Percentiles rank a stretch among this genome's conserved stretches.
phyloP scores from a whole-genome alignment of 2,888 invertebrate genomes.

The Petrolisthes manimaculis region DNA sequence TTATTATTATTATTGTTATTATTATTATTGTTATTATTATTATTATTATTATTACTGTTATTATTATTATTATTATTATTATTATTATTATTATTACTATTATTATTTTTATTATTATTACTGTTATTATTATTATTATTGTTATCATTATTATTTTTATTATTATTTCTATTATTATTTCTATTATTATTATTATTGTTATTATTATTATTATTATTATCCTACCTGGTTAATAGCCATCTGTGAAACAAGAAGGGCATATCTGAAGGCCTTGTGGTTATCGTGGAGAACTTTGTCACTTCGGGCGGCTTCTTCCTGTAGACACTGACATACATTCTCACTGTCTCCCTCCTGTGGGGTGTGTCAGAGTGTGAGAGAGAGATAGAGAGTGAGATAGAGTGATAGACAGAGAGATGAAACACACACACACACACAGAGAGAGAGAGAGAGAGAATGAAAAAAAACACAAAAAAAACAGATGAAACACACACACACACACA shows the following conservation, averaged over 20 bases:
- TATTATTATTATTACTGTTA: no score
- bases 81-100: no score
- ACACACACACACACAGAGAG: background rate
- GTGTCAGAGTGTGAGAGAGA: background rate
- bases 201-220: background rate
- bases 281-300: conserved; percentile 55
- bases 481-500: no score
- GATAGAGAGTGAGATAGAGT: background rate
- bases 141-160: no score
- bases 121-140: no score
- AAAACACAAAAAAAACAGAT: background rate
- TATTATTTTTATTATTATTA: no score
- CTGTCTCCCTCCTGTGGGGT: conserved; percentile 52
- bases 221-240: conserved; percentile 63
- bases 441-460: background rate
- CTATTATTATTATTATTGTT: no score
- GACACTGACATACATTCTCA: conserved; percentile 15
- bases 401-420: background rate
- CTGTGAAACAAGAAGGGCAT: conserved; percentile 57
- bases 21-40: no score
- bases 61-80: no score
- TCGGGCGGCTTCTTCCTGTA: conserved; percentile 47
- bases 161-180: no score
- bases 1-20: no score
- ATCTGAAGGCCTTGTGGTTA: conserved; percentile 58